Evolutionary conservation across 2,797 vertebrate species (phyloP).

Genomic region (Lacerta viridis): DNA sequence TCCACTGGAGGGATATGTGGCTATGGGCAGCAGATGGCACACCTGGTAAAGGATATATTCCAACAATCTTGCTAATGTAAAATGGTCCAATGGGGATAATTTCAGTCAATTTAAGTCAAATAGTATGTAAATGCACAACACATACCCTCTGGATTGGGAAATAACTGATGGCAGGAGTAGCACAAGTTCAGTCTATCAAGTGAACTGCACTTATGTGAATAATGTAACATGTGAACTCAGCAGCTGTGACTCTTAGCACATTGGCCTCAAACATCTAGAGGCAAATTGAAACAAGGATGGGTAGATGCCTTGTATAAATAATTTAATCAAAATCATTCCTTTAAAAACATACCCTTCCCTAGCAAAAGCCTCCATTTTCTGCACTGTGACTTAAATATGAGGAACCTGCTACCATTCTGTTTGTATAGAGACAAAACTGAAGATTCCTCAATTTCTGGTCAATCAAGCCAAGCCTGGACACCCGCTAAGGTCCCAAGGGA

Average conservation of each 20-base stretch:
- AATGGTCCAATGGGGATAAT: slow-evolving; percentile 42
- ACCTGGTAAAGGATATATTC: slow-evolving; percentile 48
- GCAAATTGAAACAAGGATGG: background rate
- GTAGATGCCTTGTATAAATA: background rate
- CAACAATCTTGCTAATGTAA: slow-evolving; percentile 45
- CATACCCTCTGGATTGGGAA: slow-evolving; percentile 29
- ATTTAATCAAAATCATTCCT: slow-evolving; percentile 41
- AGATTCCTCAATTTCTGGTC: background rate
- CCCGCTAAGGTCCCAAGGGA: too few relatives aligned
- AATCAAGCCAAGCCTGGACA: background rate
- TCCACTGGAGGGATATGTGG: slow-evolving; percentile 6
- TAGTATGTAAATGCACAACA: slow-evolving; percentile 40
- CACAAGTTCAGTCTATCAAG: slow-evolving; percentile 19
- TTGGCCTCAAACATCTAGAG: background rate
- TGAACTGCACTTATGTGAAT: slow-evolving; percentile 20
- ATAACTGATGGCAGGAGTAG: slow-evolving; percentile 5
- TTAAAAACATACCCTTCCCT: slow-evolving; percentile 12
- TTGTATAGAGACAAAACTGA: slow-evolving; percentile 17
- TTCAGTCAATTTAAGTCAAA: slow-evolving; percentile 49
- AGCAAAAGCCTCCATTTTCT: slow-evolving; percentile 15
- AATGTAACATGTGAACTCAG: slow-evolving; percentile 30
- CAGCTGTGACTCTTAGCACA: slow-evolving; percentile 2
- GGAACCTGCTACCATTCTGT: slow-evolving; percentile 8
- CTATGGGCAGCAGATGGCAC: slow-evolving; percentile 32
- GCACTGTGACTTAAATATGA: slow-evolving; percentile 5